These are phyloP conservation scores for Clarias batrachus DNA, from an alignment of 2,113 vertebrate genomes.

Conservation along the genomic window DNA sequence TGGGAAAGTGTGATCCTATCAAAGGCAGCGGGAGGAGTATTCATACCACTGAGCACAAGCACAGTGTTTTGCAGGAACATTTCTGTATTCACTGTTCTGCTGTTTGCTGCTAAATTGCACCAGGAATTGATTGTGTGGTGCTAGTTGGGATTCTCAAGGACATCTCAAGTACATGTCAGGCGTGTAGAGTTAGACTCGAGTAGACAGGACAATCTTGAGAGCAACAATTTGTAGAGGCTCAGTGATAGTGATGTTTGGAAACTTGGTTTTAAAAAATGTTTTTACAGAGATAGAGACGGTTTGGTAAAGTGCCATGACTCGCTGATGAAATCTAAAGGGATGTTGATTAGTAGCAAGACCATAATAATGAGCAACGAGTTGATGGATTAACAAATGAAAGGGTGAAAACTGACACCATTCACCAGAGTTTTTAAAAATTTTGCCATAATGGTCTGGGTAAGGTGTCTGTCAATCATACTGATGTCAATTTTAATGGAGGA, in stretches of 20 bases:
- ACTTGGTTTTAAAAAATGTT: not conserved
- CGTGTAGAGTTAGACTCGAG: constrained; percentile 1
- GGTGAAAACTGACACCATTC: not conserved
- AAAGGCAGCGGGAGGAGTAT: constrained; percentile 21
- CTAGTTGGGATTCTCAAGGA: constrained; percentile 20
- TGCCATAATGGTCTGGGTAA: no score
- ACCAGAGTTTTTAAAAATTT: no score
- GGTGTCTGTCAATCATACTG: not conserved
- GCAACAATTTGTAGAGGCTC: not conserved
- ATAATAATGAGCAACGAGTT: not conserved
- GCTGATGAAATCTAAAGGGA: not conserved
- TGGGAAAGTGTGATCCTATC: constrained; percentile 48
- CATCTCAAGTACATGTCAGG: constrained; percentile 9
- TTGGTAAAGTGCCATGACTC: not conserved
- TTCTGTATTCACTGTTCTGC: constrained; percentile 1
- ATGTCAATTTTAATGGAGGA: not conserved
- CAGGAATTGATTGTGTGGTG: constrained; percentile 30
- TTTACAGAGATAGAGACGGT: not conserved
- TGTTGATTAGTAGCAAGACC: not conserved
- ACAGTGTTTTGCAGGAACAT: constrained; percentile 30
- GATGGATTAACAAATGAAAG: not conserved
- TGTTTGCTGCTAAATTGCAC: constrained; percentile 20
- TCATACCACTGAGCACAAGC: constrained; percentile 24
- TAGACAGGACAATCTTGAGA: constrained; percentile 9
- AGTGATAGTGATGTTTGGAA: not conserved